Percentiles rank a stretch among this genome's conserved stretches.
Conservation (phyloP, 2,113 vertebrate genomes). For the Ophiodon elongatus region DNA sequence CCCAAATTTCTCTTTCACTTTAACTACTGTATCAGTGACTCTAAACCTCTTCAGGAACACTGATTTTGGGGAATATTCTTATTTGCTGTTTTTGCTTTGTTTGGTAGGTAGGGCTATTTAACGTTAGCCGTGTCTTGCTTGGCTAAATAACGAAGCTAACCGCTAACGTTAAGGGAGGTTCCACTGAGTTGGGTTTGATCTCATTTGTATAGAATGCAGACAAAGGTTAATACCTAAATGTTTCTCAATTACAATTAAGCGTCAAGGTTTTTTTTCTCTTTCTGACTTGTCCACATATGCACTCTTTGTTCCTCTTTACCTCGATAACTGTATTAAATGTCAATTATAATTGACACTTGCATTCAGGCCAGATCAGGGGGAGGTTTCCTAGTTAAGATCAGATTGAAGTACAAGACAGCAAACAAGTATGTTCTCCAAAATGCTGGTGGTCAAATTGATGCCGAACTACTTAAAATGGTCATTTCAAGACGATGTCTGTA, state of each 20-base stretch:
- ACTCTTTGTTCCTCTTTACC: background rate
- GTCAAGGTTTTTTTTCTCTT: too few relatives aligned
- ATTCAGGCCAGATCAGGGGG: background rate
- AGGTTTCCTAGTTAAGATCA: background rate
- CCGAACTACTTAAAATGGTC: slow-evolving; percentile 3
- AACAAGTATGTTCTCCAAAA: slow-evolving; percentile 9
- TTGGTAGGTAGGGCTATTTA: background rate
- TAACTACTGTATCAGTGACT: background rate
- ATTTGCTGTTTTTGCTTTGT: background rate
- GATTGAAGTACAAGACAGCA: background rate
- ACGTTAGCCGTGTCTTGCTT: background rate
- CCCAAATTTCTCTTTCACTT: background rate
- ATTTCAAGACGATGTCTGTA: slow-evolving; percentile 88
- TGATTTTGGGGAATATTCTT: slow-evolving; percentile 1
- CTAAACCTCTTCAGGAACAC: slow-evolving; percentile 2
- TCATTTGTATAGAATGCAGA: background rate
- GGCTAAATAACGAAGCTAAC: background rate
- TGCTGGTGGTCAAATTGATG: background rate
- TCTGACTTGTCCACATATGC: background rate
- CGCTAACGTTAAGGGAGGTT: background rate
- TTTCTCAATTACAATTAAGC: too few relatives aligned
- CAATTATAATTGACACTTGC: background rate
- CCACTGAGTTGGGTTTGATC: background rate
- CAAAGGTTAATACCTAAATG: too few relatives aligned
- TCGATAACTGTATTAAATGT: background rate